Evolutionary conservation across 1,140 invertebrate species (phyloP), one percentile per base, ranked within the genome.

Genomic region (Sogatella furcifera): DNA sequence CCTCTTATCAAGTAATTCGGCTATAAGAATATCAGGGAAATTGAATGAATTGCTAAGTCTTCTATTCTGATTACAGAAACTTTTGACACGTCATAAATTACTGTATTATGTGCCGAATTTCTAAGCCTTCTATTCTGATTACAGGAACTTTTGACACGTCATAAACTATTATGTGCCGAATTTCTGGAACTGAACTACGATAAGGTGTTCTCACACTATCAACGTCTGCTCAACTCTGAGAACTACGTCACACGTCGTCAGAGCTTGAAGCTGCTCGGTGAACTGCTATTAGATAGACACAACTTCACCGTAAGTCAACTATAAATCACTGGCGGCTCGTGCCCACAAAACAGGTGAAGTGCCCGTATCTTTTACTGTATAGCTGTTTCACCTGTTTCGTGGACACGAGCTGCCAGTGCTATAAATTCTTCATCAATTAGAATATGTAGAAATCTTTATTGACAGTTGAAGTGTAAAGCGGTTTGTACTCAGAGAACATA

Each of bases 141-240:
- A 28, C 74, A 97, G 95, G 97, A 99, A 82, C 81, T 99, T 70
- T 80, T 99, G 69, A 99, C 96, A 56, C 89, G 95, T 80, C 97
- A 99, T 78, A 99, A 99, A 83, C 87, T 95, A 70, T 77, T 98
- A 63, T 95, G 92, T 76, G 95, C 97, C 53, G 95, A 98, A 75
- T 99, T 98, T 80, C 81, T 99, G 77, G 97, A 99, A 82, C 81
- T 86, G 67, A 97, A 99, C 81, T 99, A 99, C 73, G 97, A 99
- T 76, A 90, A 90, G 78, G 95, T 99, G 68, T 99, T 99, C 77
- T 85, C 81, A 67, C 88, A 95, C 73, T 99, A 99, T 78, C 95
- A 99, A 75, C 85, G 91, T 69, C 82, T 99, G 69, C 82, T 99
- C 57, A 95, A 96, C 80, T 99, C 96, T 8, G 95, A 97, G 75